Evolutionary conservation across 2,113 vertebrate species (phyloP).

Genomic region (Rhadina sibilatrix): DNA sequence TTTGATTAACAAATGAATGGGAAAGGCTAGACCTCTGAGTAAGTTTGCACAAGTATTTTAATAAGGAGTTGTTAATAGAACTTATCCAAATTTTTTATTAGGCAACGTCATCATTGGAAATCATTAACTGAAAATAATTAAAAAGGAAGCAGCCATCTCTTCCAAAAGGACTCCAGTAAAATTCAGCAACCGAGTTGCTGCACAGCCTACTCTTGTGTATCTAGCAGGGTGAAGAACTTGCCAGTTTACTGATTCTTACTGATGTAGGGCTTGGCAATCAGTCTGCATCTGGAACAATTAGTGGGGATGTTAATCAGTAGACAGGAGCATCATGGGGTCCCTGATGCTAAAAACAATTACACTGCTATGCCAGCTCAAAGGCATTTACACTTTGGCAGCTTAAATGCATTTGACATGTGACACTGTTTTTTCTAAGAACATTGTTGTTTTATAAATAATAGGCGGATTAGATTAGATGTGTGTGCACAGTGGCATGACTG

Average conservation of each 20-base stretch:
- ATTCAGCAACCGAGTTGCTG: not conserved
- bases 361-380: not conserved
- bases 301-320: not conserved
- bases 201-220: not conserved
- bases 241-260: not conserved
- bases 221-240: not conserved
- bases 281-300: not conserved
- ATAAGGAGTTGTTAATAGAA: not conserved
- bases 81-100: not conserved
- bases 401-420: not conserved
- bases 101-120: not conserved
- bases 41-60: not conserved
- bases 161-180: not conserved
- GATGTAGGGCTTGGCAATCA: not conserved
- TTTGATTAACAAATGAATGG: not conserved
- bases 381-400: not conserved
- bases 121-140: not conserved
- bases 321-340: not conserved
- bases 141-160: not conserved
- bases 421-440: not conserved
- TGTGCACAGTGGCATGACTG: not conserved
- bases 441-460: not conserved
- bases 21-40: not conserved
- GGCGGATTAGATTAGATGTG: not conserved
- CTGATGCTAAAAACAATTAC: not conserved